These are phyloP conservation scores for Arizona elegans DNA, from an alignment of 2,113 vertebrate genomes.

Conservation along the genomic window DNA sequence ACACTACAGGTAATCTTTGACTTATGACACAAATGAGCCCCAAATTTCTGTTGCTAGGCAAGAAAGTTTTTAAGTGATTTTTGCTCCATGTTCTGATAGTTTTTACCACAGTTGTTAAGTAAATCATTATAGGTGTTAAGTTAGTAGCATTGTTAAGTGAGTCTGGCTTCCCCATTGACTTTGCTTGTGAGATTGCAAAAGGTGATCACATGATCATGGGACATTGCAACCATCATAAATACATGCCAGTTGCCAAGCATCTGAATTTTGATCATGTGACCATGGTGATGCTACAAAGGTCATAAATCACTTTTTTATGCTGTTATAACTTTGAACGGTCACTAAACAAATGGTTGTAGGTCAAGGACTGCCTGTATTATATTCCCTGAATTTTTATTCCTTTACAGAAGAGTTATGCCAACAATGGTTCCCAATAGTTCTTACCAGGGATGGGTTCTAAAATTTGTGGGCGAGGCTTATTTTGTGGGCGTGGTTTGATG, in stretches of 20 bases:
- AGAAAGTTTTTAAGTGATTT: not conserved
- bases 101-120: not conserved
- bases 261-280: not conserved
- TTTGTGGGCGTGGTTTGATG: no score
- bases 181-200: not conserved
- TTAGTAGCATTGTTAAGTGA: not conserved
- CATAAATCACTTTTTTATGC: not conserved
- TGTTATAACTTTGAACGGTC: not conserved
- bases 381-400: not conserved
- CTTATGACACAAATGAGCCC: not conserved
- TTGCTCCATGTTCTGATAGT: not conserved
- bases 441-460: no score
- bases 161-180: not conserved
- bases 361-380: not conserved
- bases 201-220: not conserved
- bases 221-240: not conserved
- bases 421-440: not conserved
- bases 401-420: not conserved
- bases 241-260: not conserved
- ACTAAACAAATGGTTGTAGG: not conserved
- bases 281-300: not conserved
- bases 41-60: not conserved
- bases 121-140: not conserved
- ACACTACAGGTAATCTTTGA: not conserved
- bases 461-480: no score